Evolutionary conservation across 2,888 invertebrate genomes (phyloP).

Genomic region (Cyclophora punctaria): DNA sequence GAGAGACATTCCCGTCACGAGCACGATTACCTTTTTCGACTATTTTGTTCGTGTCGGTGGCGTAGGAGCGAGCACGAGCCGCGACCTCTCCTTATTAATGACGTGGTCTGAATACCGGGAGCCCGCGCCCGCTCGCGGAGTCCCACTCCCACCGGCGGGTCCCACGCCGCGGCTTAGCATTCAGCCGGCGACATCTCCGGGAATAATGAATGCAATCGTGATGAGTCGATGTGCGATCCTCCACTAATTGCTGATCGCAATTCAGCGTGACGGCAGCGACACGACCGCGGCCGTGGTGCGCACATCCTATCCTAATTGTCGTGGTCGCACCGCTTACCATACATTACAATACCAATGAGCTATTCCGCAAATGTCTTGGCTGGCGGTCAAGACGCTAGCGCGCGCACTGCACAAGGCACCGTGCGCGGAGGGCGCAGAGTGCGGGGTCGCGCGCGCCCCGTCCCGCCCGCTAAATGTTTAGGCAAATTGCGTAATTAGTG

Average conservation of each 20-base stretch:
- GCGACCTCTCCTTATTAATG: constrained; percentile 57
- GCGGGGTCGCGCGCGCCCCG: constrained; percentile 6
- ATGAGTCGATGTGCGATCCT: constrained; percentile 45
- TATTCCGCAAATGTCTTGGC: constrained; percentile 51
- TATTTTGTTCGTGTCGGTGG: constrained; percentile 46
- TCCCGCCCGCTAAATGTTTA: constrained; percentile 20
- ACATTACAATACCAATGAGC: constrained; percentile 66
- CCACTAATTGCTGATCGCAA: constrained; percentile 51
- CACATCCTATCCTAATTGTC: constrained; percentile 56
- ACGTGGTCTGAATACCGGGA: constrained; percentile 53
- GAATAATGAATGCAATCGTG: constrained; percentile 56
- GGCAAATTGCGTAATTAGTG: constrained; percentile 68
- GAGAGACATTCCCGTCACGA: constrained; percentile 71
- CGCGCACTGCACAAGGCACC: constrained; percentile 14
- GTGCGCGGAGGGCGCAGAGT: constrained; percentile 19
- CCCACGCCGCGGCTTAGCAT: constrained; percentile 29
- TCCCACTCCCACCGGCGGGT: constrained; percentile 9
- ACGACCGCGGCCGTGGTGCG: constrained; percentile 35
- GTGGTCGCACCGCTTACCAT: constrained; percentile 63
- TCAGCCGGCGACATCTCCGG: constrained; percentile 25
- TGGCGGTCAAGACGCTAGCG: constrained; percentile 29
- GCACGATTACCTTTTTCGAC: constrained; percentile 64
- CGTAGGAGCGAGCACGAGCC: constrained; percentile 43
- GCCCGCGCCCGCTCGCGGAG: constrained; percentile 12
- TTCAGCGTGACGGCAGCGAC: constrained; percentile 43